Evolutionary conservation across 2,888 invertebrate species (phyloP).

Genomic region (Epistrophe grossulariae): DNA sequence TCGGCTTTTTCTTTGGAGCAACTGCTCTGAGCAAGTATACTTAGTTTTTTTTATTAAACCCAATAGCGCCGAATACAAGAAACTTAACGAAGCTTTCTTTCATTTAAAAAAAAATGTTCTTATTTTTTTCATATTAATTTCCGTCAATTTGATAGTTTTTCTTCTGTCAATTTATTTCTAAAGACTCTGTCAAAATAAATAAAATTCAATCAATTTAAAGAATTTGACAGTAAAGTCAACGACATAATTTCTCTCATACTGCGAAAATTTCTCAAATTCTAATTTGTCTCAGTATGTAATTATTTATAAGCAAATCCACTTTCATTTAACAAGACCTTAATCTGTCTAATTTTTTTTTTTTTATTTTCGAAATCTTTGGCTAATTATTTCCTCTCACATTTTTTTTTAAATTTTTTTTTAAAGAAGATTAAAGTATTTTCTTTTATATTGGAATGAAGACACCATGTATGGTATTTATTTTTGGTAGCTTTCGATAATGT

Average conservation of each 20-base stretch:
- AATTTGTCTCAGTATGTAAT: background rate
- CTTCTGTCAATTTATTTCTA: background rate
- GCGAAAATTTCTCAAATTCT: background rate
- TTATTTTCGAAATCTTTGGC: background rate
- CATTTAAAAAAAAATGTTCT: background rate
- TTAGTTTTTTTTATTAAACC: too few relatives aligned
- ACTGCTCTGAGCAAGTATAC: too few relatives aligned
- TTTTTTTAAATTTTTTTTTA: background rate
- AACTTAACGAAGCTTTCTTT: background rate
- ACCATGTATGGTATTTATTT: background rate
- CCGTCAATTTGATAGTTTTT: background rate
- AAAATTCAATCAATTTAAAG: background rate
- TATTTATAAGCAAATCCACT: background rate
- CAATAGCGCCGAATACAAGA: background rate
- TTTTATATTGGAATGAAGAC: constrained; percentile 18
- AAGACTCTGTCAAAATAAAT: background rate
- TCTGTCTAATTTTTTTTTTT: background rate
- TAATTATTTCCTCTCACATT: constrained; percentile 10
- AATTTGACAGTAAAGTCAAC: background rate
- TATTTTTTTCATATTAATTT: too few relatives aligned
- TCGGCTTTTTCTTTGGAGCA: too few relatives aligned
- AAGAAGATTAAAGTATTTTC: constrained; percentile 34
- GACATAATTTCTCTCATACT: background rate
- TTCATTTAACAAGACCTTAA: background rate
- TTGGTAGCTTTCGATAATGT: constrained; percentile 27